A percentile compares a stretch with the other conserved stretches of the same genome.
These are phyloP conservation scores for Linnaemya vulpina DNA, from an alignment of 2,888 invertebrate species.

Conservation along the genomic window DNA sequence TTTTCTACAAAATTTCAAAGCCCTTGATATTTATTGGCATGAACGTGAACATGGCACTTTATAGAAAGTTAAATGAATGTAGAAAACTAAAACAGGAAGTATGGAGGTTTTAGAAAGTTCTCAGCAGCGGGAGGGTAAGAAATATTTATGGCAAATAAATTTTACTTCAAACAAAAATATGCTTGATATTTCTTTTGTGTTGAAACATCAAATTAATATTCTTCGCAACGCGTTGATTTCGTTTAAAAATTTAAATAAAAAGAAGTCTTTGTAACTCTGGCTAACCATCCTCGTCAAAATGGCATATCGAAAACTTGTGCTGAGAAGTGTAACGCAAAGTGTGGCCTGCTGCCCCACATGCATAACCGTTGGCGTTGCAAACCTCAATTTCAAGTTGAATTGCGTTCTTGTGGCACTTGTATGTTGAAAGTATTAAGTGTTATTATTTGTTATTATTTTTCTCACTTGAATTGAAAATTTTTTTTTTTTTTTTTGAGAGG, in stretches of 20 bases:
- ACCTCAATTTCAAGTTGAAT: conserved; percentile 16
- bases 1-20: no score
- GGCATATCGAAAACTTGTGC: background rate
- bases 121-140: no score
- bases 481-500: background rate
- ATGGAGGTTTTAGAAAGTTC: no score
- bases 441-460: conserved; percentile 39
- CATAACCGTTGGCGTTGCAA: background rate
- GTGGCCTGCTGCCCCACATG: background rate
- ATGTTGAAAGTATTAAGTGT: conserved; percentile 2
- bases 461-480: conserved; percentile 42
- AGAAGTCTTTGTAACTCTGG: background rate
- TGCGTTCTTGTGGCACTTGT: conserved; percentile 7
- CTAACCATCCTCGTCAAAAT: background rate
- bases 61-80: no score
- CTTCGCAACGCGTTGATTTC: no score
- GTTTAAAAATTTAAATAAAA: background rate
- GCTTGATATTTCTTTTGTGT: no score
- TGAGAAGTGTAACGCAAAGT: background rate
- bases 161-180: no score
- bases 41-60: no score
- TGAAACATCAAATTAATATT: no score
- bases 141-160: no score
- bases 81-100: no score
- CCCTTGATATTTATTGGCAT: no score